Base-by-base conservation (phyloP, 2,113 vertebrate genomes). In the Budorcas taxicolor region DNA sequence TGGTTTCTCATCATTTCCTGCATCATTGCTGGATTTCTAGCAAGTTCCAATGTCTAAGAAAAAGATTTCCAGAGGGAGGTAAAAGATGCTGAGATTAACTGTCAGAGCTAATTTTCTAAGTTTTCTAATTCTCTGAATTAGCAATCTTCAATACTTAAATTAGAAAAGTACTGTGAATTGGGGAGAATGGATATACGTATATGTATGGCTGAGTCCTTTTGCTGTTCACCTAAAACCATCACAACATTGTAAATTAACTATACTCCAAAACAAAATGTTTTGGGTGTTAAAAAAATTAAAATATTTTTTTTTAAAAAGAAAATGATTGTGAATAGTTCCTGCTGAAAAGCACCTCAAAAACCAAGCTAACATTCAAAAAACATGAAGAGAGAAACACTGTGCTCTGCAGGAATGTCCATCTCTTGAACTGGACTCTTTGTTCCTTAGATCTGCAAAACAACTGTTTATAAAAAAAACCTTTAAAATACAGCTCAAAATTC, bases 1-100 rank as follows among this genome's bases (percentile, higher is more conserved):
- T 99, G 99, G 96, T 99, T 99, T 97, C 99, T 98, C 99, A 99
- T 99, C 99, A 99, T 99, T 98, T 99, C 99, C 88, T 99, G 99
- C 99, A 99, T 99, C 99, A 99, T 99, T 94, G 99, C 99, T 97
- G 99, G 99, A 94, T 99, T 99, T 98, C 99, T 99, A 96, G 99
- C 99, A 98, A 99, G 99, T 97, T 99, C 99, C 97, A 99, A 89
- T 43, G 99, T 99, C 99, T 99, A 98, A 81, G 52, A 87, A 98
- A 98, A 96, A 87, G 60, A 98, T 95, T 86, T 95, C 57, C 52
- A 15, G 55, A 36, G 50, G 19, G 50, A 76, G 50, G 12, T 40
- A 31, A 89, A 67, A 92, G 58, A 64, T 40, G 67, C 21, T 40
- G 6, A 3, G n/a, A 86, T 78, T 90, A 87, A 91, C 33, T 71